A percentile compares a stretch with the other conserved stretches of the same genome.
These are phyloP conservation scores for Cebidichthys violaceus DNA, from an alignment of 2,113 vertebrate genomes.

Conservation along the genomic window DNA sequence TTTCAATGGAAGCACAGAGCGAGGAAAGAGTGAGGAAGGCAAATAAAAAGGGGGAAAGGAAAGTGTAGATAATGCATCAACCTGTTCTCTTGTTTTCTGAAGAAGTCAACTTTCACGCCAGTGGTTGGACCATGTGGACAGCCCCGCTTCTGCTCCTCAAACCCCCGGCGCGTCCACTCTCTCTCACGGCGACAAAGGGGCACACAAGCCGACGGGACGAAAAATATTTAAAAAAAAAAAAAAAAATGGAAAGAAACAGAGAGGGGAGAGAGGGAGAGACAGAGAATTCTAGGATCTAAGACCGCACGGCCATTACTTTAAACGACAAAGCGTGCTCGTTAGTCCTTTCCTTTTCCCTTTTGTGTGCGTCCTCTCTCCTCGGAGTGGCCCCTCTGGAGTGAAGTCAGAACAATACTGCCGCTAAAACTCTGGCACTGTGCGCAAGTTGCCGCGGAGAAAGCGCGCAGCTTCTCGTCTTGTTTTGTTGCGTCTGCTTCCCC, in stretches of 20 bases:
- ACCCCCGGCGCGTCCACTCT: slow-evolving; percentile 83
- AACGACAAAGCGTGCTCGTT: slow-evolving; percentile 79
- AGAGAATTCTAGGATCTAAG: slow-evolving; percentile 77
- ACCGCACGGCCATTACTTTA: slow-evolving; percentile 80
- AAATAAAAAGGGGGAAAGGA: slow-evolving; percentile 21
- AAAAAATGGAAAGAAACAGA: slow-evolving; percentile 61
- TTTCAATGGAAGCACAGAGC: slow-evolving; percentile 53
- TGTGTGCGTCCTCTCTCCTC: slow-evolving; percentile 80
- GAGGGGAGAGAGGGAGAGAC: slow-evolving; percentile 61
- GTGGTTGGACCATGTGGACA: slow-evolving; percentile 88
- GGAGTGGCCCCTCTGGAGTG: slow-evolving; percentile 84
- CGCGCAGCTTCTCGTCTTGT: slow-evolving; percentile 78
- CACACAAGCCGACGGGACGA: slow-evolving; percentile 69
- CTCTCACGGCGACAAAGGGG: slow-evolving; percentile 74
- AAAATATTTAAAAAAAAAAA: slow-evolving; percentile 48
- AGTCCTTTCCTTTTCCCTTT: slow-evolving; percentile 78
- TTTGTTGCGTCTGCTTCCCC: slow-evolving; percentile 53
- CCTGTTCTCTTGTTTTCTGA: slow-evolving; percentile 86
- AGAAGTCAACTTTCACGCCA: slow-evolving; percentile 88
- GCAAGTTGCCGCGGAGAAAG: slow-evolving; percentile 81
- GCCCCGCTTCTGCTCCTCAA: slow-evolving; percentile 82
- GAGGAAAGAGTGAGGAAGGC: slow-evolving; percentile 36
- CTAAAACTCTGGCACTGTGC: slow-evolving; percentile 83
- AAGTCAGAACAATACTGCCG: slow-evolving; percentile 85
- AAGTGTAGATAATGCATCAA: slow-evolving; percentile 79